Evolutionary conservation across 2,797 vertebrate genomes (phyloP).

Genomic region (Pterois miles): DNA sequence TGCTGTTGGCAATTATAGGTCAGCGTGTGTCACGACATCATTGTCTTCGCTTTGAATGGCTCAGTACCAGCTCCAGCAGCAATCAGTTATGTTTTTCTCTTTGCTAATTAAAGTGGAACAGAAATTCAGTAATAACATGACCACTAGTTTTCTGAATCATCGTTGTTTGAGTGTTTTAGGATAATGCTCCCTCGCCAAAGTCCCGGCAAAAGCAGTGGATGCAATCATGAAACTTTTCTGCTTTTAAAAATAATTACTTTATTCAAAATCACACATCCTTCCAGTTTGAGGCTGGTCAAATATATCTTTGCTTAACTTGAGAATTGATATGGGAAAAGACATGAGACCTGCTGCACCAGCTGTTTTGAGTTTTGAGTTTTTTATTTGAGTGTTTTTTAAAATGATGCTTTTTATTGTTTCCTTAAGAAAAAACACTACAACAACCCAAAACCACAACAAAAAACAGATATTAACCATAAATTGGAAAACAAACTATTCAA

Average conservation of each 20-base stretch:
- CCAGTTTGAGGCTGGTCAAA: not conserved
- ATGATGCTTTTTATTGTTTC: too few species aligned
- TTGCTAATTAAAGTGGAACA: slow-evolving; percentile 38
- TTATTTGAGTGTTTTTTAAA: too few species aligned
- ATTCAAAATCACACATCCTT: not conserved
- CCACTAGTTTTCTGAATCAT: slow-evolving; percentile 22
- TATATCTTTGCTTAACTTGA: not conserved
- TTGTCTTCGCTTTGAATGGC: slow-evolving; percentile 67
- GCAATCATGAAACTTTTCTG: not conserved
- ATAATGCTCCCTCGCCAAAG: not conserved
- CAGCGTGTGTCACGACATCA: slow-evolving; percentile 71
- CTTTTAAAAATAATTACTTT: not conserved
- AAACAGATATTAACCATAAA: too few species aligned
- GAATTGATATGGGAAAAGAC: not conserved
- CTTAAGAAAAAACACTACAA: too few species aligned
- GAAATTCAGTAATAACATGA: slow-evolving; percentile 34
- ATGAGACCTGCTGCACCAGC: not conserved
- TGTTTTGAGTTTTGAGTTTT: too few species aligned
- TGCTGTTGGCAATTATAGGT: slow-evolving; percentile 81
- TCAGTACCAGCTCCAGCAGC: slow-evolving; percentile 39
- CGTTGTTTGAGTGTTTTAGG: slow-evolving; percentile 22
- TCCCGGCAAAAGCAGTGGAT: not conserved
- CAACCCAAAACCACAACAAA: too few species aligned
- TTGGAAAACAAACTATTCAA: too few species aligned
- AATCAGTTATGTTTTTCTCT: slow-evolving; percentile 57